These are phyloP conservation scores for Notolepis coatsorum DNA, from an alignment of 2,797 vertebrate genomes.

Conservation along the genomic window DNA sequence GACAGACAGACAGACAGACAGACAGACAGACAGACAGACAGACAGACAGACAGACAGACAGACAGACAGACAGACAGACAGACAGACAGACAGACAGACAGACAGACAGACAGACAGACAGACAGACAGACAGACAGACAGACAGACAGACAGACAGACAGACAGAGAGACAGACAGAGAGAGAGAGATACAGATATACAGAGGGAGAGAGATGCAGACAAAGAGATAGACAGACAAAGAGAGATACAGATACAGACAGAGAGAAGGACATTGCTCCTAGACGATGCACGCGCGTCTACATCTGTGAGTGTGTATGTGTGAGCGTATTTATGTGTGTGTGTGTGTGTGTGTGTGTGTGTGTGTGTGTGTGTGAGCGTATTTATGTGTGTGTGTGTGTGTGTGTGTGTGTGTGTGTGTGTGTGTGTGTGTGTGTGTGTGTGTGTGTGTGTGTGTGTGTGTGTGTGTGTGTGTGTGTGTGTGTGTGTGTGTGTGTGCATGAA, in stretches of 20 bases:
- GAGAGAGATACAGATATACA: no score
- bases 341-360: no score
- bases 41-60: neutral
- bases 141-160: neutral
- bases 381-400: no score
- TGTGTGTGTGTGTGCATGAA: neutral
- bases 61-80: neutral
- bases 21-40: slow-evolving; percentile 9
- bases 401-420: no score
- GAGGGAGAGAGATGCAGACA: no score
- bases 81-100: slow-evolving; percentile 5
- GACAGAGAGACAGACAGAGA: neutral
- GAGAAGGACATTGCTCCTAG: neutral
- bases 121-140: neutral
- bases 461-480: neutral
- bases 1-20: slow-evolving; percentile 6
- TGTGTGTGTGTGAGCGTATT: no score
- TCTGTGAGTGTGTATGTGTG: no score
- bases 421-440: no score
- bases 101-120: neutral
- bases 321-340: no score
- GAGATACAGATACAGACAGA: neutral
- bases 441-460: neutral
- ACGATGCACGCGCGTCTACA: no score
- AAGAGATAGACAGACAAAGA: no score